Evolutionary conservation across 2,888 invertebrate genomes (phyloP).

Genomic region (Trachelus tabidus): DNA sequence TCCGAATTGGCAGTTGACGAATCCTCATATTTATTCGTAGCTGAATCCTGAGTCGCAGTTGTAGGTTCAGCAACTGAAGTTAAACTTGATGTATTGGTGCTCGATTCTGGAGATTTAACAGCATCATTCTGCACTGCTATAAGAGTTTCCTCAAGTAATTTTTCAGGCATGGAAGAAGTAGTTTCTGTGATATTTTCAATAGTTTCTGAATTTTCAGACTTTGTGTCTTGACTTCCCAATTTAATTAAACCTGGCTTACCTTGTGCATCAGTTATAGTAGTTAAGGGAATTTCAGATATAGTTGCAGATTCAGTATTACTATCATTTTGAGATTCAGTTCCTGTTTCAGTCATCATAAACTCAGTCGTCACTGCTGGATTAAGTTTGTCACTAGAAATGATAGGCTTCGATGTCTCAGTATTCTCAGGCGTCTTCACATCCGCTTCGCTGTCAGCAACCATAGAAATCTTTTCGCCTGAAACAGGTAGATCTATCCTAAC

Average conservation of each 20-base stretch:
- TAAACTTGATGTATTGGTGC: not conserved
- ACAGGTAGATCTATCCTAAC: not conserved
- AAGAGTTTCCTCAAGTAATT: not conserved
- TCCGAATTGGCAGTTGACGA: not conserved
- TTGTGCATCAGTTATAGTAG: not conserved
- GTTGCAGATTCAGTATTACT: slow-evolving; percentile 6
- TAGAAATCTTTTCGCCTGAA: not conserved
- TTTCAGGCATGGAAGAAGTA: slow-evolving; percentile 6
- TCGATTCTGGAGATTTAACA: not conserved
- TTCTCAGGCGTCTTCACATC: not conserved
- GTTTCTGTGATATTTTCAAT: slow-evolving; percentile 15
- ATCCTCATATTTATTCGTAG: slow-evolving; percentile 9
- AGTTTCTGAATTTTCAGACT: not conserved
- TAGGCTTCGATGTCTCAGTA: not conserved
- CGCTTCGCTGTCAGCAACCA: not conserved
- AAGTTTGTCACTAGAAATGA: too few species aligned
- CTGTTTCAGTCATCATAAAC: not conserved
- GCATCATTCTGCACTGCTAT: not conserved
- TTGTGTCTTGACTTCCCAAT: slow-evolving; percentile 4
- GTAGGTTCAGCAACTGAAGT: not conserved
- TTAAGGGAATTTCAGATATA: not conserved
- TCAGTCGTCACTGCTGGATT: not conserved
- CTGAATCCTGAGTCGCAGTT: slow-evolving; percentile 5
- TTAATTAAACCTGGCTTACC: not conserved
- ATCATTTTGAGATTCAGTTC: slow-evolving; percentile 1